Base-by-base conservation (phyloP, 2,797 vertebrate species). In the Synaphobranchus kaupii region DNA sequence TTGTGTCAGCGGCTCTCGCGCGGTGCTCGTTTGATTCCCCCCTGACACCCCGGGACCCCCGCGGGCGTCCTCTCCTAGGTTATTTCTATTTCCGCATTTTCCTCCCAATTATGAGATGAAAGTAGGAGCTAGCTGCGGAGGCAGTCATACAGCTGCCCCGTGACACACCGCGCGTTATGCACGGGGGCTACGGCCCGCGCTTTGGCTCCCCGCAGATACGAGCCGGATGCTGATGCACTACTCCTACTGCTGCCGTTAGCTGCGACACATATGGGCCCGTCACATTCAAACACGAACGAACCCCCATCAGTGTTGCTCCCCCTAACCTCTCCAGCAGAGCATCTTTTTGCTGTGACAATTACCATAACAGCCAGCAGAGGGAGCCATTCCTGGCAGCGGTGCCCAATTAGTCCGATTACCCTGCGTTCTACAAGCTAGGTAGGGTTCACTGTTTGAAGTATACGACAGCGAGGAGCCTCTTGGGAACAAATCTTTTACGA, bases 11-110 rank as follows among this genome's bases (percentile, higher is more conserved):
- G 76, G 68, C 58, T 63, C 66, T n/a, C 48, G 44, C 56, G 76
- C 82, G 84, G n/a, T 50, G 86, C 85, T 90, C 88, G 85, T 84
- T 89, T 88, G 56, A 9, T 15, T 68, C 78, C 31, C 1, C 86
- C 9, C 17, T 85, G 6, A 63, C 73, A 80, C 78, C 76, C 25
- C 63, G 44, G 39, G 39, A 39, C 1, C 1, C 39, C 39, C 39
- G 39, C 39, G 39, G 39, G 39, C 39, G 39, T 2, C 39, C 39
- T 1, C n/a, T n/a, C n/a, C n/a, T n/a, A n/a, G n/a, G n/a, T n/a
- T n/a, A n/a, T n/a, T n/a, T n/a, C n/a, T n/a, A n/a, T n/a, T n/a
- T n/a, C 39, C 39, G 39, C 39, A 39, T 6, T 71, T 71, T 71
- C 68, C 68, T 71, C n/a, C n/a, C 68, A 39, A 76, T 76, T 76